These are phyloP conservation scores for Lasioglossum figueresi DNA, from an alignment of 2,888 invertebrate genomes.

Conservation along the genomic window DNA sequence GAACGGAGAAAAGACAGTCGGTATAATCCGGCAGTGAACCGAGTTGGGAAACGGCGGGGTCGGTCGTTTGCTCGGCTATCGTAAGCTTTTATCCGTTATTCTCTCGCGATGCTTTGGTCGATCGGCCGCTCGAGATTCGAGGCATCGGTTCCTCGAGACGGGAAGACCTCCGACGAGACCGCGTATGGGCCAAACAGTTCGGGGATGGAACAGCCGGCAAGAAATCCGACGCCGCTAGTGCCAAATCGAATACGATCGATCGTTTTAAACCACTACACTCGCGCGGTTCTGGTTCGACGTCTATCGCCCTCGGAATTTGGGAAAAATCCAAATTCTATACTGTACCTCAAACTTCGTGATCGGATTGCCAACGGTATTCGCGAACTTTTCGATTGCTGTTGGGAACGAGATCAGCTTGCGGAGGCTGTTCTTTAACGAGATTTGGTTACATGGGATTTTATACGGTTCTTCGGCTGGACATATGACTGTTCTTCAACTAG, in stretches of 20 bases:
- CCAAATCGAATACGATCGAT: constrained; percentile 78
- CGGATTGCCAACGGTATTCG: background rate
- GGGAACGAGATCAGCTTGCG: background rate
- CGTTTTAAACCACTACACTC: constrained; percentile 10
- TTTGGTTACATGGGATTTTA: background rate
- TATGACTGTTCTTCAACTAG: no score
- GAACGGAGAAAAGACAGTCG: constrained; percentile 14
- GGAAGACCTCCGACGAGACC: constrained; percentile 45
- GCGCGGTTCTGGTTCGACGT: constrained; percentile 9
- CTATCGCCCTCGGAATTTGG: constrained; percentile 15
- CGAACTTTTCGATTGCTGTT: background rate
- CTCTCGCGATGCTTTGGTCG: constrained; percentile 26
- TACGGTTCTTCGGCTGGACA: no score
- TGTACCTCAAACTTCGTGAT: constrained; percentile 1
- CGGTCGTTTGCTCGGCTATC: constrained; percentile 33
- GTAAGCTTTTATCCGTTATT: constrained; percentile 56
- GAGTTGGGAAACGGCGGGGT: constrained; percentile 45
- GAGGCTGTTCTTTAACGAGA: background rate
- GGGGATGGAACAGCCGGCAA: constrained; percentile 47
- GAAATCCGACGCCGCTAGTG: constrained; percentile 76
- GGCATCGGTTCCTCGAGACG: constrained; percentile 41
- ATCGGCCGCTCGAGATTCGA: constrained; percentile 40
- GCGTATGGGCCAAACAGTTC: constrained; percentile 41
- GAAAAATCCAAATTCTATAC: constrained; percentile 19
- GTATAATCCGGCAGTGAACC: constrained; percentile 60